Conservation (phyloP, 2,888 invertebrate species). For the Caenorhabditis angaria region DNA sequence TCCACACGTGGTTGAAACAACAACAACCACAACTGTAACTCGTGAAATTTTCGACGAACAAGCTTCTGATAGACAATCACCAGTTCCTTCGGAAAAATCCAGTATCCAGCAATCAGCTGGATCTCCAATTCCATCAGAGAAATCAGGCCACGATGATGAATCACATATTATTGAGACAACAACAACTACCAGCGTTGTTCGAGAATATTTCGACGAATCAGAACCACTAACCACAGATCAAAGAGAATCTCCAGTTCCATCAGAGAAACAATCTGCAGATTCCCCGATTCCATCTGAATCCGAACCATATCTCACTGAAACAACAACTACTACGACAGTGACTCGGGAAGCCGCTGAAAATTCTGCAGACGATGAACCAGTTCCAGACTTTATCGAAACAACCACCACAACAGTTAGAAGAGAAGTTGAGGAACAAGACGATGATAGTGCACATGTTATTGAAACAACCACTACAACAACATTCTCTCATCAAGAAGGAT, state of each 20-base stretch:
- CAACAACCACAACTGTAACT: conserved; percentile 37
- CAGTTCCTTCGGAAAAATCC: no score
- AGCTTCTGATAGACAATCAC: conserved; percentile 4
- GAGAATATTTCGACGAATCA: conserved; percentile 1
- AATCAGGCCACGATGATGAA: not conserved
- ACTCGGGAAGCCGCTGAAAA: conserved; percentile 9
- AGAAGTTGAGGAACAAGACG: not conserved
- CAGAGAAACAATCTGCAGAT: conserved; percentile 5
- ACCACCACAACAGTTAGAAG: not conserved
- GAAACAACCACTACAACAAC: not conserved
- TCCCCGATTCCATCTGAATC: no score
- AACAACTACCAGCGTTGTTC: conserved; percentile 1
- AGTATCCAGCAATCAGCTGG: no score
- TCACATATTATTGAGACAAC: conserved; percentile 5
- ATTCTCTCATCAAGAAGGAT: not conserved
- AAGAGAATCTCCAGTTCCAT: not conserved
- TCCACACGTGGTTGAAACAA: conserved; percentile 14
- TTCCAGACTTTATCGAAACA: not conserved
- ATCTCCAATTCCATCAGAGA: conserved; percentile 6
- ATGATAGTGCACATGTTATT: not conserved
- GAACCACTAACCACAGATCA: no score
- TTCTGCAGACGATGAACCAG: not conserved
- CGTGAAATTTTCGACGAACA: conserved; percentile 19
- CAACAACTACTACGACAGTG: conserved; percentile 19
- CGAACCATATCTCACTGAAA: conserved; percentile 5